Evolutionary conservation across 2,888 invertebrate genomes (phyloP), one percentile per base, ranked within the genome.

Genomic region (Neelides folsomi): DNA sequence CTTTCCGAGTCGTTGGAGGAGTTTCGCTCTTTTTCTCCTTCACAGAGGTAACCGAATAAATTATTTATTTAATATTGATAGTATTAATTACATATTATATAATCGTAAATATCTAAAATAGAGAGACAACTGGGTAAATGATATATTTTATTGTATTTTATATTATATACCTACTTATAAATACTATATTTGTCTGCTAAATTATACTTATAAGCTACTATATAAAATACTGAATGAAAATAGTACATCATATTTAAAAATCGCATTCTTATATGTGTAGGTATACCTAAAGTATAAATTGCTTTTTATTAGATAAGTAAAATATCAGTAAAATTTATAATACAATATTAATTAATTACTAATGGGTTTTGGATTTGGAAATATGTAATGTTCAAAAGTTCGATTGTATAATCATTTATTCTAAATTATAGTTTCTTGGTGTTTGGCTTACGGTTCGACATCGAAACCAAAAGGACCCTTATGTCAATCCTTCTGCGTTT

Each of bases 401-500:
- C 27, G 7, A 27, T 5, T 27, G 3, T 27, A 27, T 7, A 5
- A 27, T 5, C 3, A 5, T 27, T 27, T 27, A 27, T 27, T 54
- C 15, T 47, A n/a, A 27, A 47, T 70, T 80, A 63, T 86, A 95
- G 93, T 92, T 95, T 77, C 79, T 93, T 75, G 94, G 94, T 75
- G 88, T 92, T 62, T 86, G 87, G 86, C 79, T 95, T 80, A 92
- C 94, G 68, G 84, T 93, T 72, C 83, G 93, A 69, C 95, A 89
- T 79, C 84, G 95, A 76, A 95, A 95, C 77, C 92, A 92, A 78
- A 93, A 93, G 83, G 92, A 94, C 77, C 94, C 93, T 68, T 37
- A 37, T 46, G 90, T 88, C 76, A 88, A 92, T 77, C 89, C 93
- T 70, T 89, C 89, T 77, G 93, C 92, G 77, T 94, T 93, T 77